Percentiles rank a stretch among this genome's conserved stretches.
Conservation (phyloP, 2,888 invertebrate species). For the Tinea pellionella region DNA sequence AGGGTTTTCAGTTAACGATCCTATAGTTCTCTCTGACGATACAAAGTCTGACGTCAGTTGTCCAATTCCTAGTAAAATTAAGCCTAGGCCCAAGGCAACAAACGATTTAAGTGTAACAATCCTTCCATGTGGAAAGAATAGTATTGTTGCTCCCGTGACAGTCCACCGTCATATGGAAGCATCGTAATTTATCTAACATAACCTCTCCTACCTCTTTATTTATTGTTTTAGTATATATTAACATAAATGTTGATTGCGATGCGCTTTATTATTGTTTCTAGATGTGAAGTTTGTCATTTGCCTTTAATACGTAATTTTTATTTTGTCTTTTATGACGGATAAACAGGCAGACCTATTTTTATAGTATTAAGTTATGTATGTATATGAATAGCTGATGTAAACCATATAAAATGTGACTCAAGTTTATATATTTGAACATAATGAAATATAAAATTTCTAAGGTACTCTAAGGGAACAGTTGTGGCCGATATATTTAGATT, state of each 20-base stretch:
- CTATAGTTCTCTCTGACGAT: slow-evolving; percentile 65
- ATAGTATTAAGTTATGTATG: no score
- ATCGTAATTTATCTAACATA: slow-evolving; percentile 44
- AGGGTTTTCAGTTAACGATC: slow-evolving; percentile 78
- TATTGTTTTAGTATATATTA: slow-evolving; percentile 11
- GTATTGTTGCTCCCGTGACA: slow-evolving; percentile 87
- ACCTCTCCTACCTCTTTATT: slow-evolving; percentile 34
- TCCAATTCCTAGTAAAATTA: slow-evolving; percentile 64
- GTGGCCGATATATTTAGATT: slow-evolving; percentile 10
- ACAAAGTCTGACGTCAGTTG: slow-evolving; percentile 69
- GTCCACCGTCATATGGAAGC: slow-evolving; percentile 92
- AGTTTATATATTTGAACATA: no score
- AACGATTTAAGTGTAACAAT: slow-evolving; percentile 53
- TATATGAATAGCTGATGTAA: no score
- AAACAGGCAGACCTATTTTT: no score
- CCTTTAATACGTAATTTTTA: slow-evolving; percentile 2
- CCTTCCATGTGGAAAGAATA: slow-evolving; percentile 65
- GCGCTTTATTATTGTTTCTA: slow-evolving; percentile 19
- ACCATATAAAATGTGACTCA: no score
- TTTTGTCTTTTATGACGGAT: slow-evolving; percentile 2
- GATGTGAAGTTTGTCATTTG: slow-evolving; percentile 15
- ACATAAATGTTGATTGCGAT: neutral
- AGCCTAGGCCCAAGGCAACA: slow-evolving; percentile 46
- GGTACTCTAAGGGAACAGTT: slow-evolving; percentile 11
- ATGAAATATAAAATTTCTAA: no score